Base-by-base conservation (phyloP, 2,113 vertebrate species). In the Scortum barcoo region DNA sequence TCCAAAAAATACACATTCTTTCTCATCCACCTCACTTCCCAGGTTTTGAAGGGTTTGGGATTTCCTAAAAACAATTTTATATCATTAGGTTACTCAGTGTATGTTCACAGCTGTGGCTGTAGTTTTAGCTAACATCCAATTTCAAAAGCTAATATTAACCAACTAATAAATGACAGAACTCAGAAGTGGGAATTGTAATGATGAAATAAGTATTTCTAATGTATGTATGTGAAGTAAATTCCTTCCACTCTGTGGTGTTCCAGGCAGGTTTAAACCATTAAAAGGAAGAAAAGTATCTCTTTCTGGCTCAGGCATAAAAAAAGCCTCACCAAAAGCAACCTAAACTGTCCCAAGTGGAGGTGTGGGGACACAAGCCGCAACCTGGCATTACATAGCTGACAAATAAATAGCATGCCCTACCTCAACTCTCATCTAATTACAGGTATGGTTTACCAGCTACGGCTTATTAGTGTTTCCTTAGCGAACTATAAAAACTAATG, bases 401-500 rank as follows among this genome's bases (percentile, higher is more conserved):
- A 89, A 86, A 92, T 91, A 94, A 92, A 93, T 85, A 91, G 88
- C 87, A 89, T 86, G 75, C 76, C 58, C 84, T 85, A 69, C 84
- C 88, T 92, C 88, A 88, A 78, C 81, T 87, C 83, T 85, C 90
- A 76, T 91, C 78, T 91, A 92, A 93, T 93, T 91, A 89, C 88
- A 90, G 86, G 79, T 89, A 93, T 88, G 91, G 90, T 93, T 94
- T 90, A 92, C 91, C 91, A 91, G 85, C 85, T 85, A 88, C 61
- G 81, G 80, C 85, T 90, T 91, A 92, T 92, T 92, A 90, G 86
- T 84, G 85, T 91, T 91, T 90, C 85, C 91, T 91, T 80, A 60
- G 86, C 84, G 90, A 94, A 90, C 91, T 91, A 90, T 93, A 93
- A 93, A 91, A 91, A 78, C 88, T 93, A 93, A 94, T 93, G 92